Evolutionary conservation across 2,113 vertebrate species (phyloP).

Genomic region (Columba livia): DNA sequence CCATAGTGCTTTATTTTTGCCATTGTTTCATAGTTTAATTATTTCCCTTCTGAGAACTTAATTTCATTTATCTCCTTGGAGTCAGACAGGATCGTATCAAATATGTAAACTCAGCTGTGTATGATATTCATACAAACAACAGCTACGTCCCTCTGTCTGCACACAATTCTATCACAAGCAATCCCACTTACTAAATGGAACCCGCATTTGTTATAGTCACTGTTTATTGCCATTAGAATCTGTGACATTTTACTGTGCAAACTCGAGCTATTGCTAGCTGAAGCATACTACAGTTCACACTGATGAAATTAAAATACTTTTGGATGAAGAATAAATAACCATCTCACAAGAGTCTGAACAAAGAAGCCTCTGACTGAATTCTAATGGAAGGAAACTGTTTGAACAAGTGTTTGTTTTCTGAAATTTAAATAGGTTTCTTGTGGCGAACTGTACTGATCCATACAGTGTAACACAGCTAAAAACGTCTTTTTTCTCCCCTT

Average conservation of each 20-base stretch:
- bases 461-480: background rate
- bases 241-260: background rate
- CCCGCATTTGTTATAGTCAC: background rate
- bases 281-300: background rate
- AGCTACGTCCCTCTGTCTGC: background rate
- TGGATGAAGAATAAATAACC: slow-evolving; percentile 10
- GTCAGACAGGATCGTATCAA: slow-evolving; percentile 30
- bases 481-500: background rate
- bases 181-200: background rate
- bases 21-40: slow-evolving; percentile 43
- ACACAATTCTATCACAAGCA: background rate
- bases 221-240: background rate
- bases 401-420: background rate
- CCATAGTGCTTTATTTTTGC: slow-evolving; percentile 14
- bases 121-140: background rate
- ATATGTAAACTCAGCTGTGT: slow-evolving; percentile 46
- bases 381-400: background rate
- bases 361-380: slow-evolving; percentile 11
- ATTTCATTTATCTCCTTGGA: slow-evolving; percentile 62
- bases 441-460: background rate
- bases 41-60: slow-evolving; percentile 49
- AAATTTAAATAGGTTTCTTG: background rate
- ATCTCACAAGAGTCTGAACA: background rate
- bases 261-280: background rate
- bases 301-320: slow-evolving; percentile 8